A percentile compares a stretch with the other conserved stretches of the same genome.
phyloP scores from a whole-genome alignment of 1,140 invertebrate species.

The Heliothis subflexa region DNA sequence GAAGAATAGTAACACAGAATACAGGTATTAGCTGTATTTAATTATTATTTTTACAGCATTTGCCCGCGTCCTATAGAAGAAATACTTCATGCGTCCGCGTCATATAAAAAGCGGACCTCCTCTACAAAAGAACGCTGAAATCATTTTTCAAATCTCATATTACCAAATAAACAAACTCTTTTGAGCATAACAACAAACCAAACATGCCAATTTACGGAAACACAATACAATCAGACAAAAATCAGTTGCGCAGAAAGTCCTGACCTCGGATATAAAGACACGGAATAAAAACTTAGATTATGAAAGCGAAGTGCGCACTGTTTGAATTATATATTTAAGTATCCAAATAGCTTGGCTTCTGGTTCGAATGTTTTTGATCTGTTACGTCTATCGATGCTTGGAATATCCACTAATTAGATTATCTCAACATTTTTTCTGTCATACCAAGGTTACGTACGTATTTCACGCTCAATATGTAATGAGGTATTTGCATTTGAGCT shows the following conservation, averaged over 20 bases:
- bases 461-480: neutral
- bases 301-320: neutral
- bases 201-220: too few relatives aligned
- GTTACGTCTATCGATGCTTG: neutral
- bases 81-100: too few relatives aligned
- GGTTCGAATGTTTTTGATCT: neutral
- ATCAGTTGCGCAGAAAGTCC: neutral
- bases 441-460: neutral
- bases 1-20: too few relatives aligned
- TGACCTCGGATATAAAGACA: neutral
- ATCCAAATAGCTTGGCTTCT: slow-evolving; percentile 4
- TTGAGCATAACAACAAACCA: too few relatives aligned
- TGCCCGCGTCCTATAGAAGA: too few relatives aligned
- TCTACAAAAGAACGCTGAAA: too few relatives aligned
- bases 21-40: too few relatives aligned
- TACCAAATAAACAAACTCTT: too few relatives aligned
- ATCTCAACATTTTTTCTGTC: neutral
- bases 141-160: too few relatives aligned
- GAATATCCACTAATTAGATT: neutral
- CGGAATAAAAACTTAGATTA: neutral
- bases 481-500: neutral
- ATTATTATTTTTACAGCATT: too few relatives aligned
- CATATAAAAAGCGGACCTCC: too few relatives aligned
- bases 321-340: slow-evolving; percentile 1
- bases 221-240: neutral